Percentiles rank a stretch among this genome's conserved stretches.
phyloP scores from a whole-genome alignment of 2,888 invertebrate species.

The Apamea crenata region DNA sequence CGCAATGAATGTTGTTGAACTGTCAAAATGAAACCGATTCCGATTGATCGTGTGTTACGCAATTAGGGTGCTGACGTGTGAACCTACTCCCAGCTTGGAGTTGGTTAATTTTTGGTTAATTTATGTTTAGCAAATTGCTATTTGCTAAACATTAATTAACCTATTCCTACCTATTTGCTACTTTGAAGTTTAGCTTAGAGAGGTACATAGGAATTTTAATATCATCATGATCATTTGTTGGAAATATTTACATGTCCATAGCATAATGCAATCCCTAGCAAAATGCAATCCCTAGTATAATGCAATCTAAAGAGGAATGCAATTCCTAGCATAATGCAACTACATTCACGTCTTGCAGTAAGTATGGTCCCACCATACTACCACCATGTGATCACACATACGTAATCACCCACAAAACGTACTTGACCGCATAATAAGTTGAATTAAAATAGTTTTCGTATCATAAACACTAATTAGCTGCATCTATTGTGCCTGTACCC shows the following conservation, averaged over 20 bases:
- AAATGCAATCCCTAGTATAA: neutral
- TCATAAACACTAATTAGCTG: constrained; percentile 62
- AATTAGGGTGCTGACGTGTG: too few relatives aligned
- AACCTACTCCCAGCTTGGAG: neutral
- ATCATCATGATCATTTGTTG: too few relatives aligned
- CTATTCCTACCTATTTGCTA: neutral
- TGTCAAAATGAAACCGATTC: too few relatives aligned
- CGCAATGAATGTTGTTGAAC: too few relatives aligned
- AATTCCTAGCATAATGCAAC: neutral
- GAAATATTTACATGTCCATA: neutral
- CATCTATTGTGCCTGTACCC: constrained; percentile 53
- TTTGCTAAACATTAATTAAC: neutral
- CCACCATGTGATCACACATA: constrained; percentile 31
- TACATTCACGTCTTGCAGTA: neutral
- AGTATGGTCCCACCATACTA: neutral
- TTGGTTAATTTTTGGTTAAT: too few relatives aligned
- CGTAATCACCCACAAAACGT: constrained; percentile 51
- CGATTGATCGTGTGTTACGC: too few relatives aligned
- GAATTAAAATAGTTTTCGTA: constrained; percentile 65
- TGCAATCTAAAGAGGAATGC: neutral
- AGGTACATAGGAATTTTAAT: neutral
- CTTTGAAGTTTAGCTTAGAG: neutral
- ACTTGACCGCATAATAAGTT: constrained; percentile 66
- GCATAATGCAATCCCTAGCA: neutral
- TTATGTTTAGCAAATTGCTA: too few relatives aligned